Evolutionary conservation across 2,113 vertebrate genomes (phyloP).

Genomic region (Desmodus rotundus): DNA sequence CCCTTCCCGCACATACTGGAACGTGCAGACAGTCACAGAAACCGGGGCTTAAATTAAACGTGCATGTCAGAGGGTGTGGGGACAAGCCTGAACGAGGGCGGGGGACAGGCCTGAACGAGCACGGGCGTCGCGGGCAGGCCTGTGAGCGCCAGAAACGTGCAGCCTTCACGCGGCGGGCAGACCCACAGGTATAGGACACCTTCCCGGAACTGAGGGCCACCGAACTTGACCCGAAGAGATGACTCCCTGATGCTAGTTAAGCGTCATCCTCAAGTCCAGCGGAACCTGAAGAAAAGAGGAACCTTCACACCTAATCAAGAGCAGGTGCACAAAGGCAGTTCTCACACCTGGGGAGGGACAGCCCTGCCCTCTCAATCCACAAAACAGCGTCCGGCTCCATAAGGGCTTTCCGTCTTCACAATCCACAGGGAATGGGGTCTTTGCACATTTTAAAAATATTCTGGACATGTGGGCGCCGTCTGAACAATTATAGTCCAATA

Average conservation of each 20-base stretch:
- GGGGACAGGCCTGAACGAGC: no score
- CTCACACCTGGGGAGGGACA: not conserved
- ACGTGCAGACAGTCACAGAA: not conserved
- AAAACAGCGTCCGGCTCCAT: accelerated
- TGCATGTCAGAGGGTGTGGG: not conserved
- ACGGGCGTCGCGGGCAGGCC: no score
- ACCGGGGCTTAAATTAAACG: accelerated
- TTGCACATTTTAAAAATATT: accelerated
- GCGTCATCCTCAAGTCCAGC: not conserved
- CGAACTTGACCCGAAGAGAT: not conserved
- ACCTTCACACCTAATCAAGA: accelerated
- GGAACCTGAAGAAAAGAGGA: not conserved
- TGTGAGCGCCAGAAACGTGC: accelerated
- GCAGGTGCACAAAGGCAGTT: accelerated
- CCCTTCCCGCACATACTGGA: accelerated
- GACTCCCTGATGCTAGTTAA: accelerated
- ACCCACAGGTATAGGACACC: accelerated
- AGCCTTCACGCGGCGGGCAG: accelerated
- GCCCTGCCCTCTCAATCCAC: not conserved
- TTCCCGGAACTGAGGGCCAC: no score
- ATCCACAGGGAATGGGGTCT: not conserved
- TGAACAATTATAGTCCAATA: not conserved
- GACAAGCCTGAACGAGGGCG: not conserved
- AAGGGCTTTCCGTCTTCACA: not conserved
- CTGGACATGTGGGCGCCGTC: accelerated